Percentiles rank a stretch among this genome's conserved stretches.
These are phyloP conservation scores for Onychomys arenicola DNA, from an alignment of 2,797 vertebrate genomes.

Conservation along the genomic window DNA sequence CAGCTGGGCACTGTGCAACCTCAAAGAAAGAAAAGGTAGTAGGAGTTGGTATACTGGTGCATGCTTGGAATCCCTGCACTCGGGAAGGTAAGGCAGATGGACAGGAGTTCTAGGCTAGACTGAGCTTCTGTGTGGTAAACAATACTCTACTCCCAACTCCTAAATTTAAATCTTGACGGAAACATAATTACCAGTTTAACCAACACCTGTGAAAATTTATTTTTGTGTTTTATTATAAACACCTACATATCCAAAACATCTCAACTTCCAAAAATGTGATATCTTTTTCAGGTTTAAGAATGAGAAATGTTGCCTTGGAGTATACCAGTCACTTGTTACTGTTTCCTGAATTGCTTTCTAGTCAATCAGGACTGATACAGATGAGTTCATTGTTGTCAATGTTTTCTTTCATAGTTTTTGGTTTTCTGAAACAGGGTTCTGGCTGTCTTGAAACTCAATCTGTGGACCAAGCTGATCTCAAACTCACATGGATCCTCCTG, in stretches of 20 bases:
- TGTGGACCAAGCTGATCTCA: neutral
- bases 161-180: constrained; percentile 11
- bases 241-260: neutral
- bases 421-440: neutral
- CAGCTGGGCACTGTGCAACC: neutral
- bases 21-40: neutral
- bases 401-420: neutral
- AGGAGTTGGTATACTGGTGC: neutral
- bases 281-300: neutral
- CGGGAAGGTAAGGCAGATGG: neutral
- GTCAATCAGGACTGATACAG: neutral
- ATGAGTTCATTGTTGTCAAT: neutral
- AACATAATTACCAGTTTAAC: constrained; percentile 22
- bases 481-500: neutral
- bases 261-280: neutral
- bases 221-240: constrained; percentile 52
- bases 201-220: constrained; percentile 16
- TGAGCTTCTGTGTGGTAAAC: neutral
- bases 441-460: neutral
- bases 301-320: neutral
- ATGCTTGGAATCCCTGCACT: neutral
- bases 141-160: neutral
- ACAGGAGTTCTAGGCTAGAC: neutral
- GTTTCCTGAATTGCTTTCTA: neutral
- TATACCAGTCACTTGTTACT: neutral